Conservation (phyloP, 2,797 vertebrate species). For the Rhabdomys pumilio region DNA sequence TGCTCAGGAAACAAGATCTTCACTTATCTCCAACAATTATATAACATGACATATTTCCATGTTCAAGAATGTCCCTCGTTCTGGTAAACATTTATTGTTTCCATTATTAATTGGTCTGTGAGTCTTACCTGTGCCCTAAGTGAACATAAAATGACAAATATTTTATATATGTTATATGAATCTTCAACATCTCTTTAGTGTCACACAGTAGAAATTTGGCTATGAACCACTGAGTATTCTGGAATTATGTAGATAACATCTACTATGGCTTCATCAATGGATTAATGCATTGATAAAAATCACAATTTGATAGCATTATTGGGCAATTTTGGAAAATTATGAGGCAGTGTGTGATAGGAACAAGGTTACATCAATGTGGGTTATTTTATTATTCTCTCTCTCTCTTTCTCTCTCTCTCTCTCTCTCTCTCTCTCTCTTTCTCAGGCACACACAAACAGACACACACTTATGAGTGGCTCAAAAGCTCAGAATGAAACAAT, state of each 20-base stretch:
- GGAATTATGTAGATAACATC: too few species aligned
- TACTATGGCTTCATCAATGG: too few species aligned
- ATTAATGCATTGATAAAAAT: neutral
- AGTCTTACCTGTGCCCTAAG: neutral
- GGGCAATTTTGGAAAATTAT: neutral
- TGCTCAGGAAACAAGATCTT: neutral
- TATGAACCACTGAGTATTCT: neutral
- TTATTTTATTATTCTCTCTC: neutral
- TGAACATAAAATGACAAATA: neutral
- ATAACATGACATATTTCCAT: neutral
- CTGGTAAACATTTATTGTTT: neutral
- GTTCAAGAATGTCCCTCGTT: neutral
- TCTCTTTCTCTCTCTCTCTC: neutral
- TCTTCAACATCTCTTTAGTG: neutral
- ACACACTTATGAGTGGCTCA: neutral
- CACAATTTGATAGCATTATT: neutral
- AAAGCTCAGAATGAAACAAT: neutral
- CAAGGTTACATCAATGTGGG: too few species aligned
- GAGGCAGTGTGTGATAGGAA: too few species aligned
- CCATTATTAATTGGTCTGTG: neutral
- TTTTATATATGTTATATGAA: neutral
- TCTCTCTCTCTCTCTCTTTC: too few species aligned
- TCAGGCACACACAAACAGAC: neutral
- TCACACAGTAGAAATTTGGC: too few species aligned
- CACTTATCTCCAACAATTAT: neutral